Conservation (phyloP, 2,113 vertebrate genomes). For the Eonycteris spelaea region DNA sequence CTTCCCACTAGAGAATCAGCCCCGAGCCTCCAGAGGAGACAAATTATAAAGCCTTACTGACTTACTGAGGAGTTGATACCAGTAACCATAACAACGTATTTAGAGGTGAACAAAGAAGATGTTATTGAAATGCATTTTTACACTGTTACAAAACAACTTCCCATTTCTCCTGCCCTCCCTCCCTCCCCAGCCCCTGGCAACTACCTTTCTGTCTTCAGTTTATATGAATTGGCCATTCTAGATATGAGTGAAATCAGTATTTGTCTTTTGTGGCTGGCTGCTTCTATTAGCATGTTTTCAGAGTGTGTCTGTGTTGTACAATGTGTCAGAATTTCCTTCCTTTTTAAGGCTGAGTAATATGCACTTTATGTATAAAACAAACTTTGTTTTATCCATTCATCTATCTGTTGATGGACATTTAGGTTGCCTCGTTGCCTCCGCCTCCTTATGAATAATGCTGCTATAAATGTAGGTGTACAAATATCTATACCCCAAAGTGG, state of each 20-base stretch:
- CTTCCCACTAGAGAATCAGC: too few relatives aligned
- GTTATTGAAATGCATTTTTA: too few relatives aligned
- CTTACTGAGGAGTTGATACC: too few relatives aligned
- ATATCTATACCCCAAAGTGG: neutral
- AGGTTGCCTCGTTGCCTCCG: neutral
- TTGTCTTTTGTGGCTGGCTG: neutral
- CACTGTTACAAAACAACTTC: too few relatives aligned
- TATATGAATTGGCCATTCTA: neutral
- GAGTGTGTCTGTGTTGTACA: neutral
- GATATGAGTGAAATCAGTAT: neutral
- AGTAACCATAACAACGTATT: too few relatives aligned
- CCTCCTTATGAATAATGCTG: neutral
- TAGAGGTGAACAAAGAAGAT: too few relatives aligned
- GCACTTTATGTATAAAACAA: neutral
- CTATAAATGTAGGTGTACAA: neutral
- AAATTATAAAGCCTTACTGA: too few relatives aligned
- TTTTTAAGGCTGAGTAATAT: neutral
- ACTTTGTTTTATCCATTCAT: neutral
- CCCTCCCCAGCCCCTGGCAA: neutral
- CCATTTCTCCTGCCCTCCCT: neutral
- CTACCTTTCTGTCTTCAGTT: neutral
- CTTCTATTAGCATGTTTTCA: neutral
- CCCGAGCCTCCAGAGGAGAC: too few relatives aligned
- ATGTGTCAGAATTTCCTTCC: neutral
- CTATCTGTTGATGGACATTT: neutral